Evolutionary conservation across 2,888 invertebrate species (phyloP), one percentile per base, ranked within the genome.

Genomic region (Drosophila aldrichi): DNA sequence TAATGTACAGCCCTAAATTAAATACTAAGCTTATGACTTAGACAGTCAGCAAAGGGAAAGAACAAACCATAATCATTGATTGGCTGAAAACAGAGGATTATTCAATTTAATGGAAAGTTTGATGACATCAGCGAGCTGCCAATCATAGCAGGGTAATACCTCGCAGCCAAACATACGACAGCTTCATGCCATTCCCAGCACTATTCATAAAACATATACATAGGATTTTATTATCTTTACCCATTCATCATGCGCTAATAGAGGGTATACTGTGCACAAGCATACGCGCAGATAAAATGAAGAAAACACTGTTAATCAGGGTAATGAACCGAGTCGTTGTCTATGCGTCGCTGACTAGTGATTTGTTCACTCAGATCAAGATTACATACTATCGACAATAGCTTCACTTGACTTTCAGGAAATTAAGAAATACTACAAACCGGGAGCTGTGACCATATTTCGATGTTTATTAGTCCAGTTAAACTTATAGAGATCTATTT

Each of bases 101-200:
- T 16, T 22, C 16, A 16, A 20, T 16, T 36, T 0, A 3, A n/a
- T 52, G 52, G 38, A 36, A 52, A 52, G 10, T 36, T 38, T n/a
- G 38, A 38, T 52, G 52, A 52, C 52, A 22, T 52, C 52, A 52
- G 36, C 20, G n/a, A 2, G 8, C 20, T 18, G 52, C 14, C 32
- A 32, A 18, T 18, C 29, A 48, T 49, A 3, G 5, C 18, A 32
- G 29, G 49, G 32, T 49, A 18, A 49, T 32, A 18, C 32, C 32
- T 10, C 2, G 14, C 0, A 4, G 49, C 14, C 18, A 14, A 34
- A 18, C 49, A 14, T 49, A 20, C 18, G 49, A 49, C 34, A 49
- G 49, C 18, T 49, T 49, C 20, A 34, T 34, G 32, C 18, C 32
- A 49, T 14, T 49, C 8, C 14, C 32, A 49, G 12, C 32, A n/a